Evolutionary conservation across 2,888 invertebrate species (phyloP).

Genomic region (Unio delphinus): DNA sequence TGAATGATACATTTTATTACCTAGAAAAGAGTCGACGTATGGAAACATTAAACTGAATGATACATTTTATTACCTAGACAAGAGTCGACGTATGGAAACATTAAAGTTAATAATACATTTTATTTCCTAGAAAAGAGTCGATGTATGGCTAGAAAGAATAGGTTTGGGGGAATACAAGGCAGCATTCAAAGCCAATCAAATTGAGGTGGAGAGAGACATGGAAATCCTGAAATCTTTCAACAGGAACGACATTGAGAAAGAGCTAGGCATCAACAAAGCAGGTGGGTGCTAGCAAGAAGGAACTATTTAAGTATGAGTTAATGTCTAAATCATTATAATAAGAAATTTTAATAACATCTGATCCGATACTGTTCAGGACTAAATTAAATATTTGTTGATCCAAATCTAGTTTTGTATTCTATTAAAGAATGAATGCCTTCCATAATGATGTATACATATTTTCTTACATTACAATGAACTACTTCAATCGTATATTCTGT

Average conservation of each 20-base stretch:
- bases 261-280: conserved; percentile 55
- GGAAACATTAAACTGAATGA: conserved; percentile 23
- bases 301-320: not conserved
- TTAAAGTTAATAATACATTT: not conserved
- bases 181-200: conserved; percentile 51
- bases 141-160: conserved; percentile 57
- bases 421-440: too few relatives aligned
- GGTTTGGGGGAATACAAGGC: conserved; percentile 52
- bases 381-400: too few relatives aligned
- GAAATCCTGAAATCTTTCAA: conserved; percentile 58
- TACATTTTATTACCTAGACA: conserved; percentile 30
- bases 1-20: conserved; percentile 1
- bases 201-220: conserved; percentile 51
- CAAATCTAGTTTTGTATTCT: too few relatives aligned
- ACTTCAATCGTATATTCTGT: too few relatives aligned
- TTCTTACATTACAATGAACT: too few relatives aligned
- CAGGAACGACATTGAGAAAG: conserved; percentile 50
- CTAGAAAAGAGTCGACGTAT: conserved; percentile 49
- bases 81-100: conserved; percentile 34
- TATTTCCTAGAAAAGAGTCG: conserved; percentile 43
- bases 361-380: too few relatives aligned
- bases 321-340: not conserved
- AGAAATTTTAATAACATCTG: too few relatives aligned
- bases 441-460: too few relatives aligned
- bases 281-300: conserved; percentile 26